Conservation (phyloP, 2,113 vertebrate genomes). For the Willisornis vidua region DNA sequence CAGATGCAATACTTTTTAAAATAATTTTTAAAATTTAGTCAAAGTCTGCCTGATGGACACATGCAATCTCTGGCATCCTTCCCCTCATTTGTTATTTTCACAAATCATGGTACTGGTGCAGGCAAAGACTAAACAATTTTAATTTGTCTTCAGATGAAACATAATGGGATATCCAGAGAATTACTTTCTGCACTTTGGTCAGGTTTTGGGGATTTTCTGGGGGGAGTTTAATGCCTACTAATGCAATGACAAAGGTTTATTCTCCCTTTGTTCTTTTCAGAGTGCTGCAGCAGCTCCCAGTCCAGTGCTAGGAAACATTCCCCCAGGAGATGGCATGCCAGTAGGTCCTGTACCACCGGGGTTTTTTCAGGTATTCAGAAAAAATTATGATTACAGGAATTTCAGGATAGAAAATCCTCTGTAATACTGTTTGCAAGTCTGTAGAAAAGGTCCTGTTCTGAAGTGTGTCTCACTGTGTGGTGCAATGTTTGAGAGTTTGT, state of each 20-base stretch:
- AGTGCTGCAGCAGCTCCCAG: constrained; percentile 96
- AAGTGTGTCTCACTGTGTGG: constrained; percentile 24
- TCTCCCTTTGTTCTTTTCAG: constrained; percentile 85
- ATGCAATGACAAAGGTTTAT: constrained; percentile 82
- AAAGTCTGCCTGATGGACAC: not conserved
- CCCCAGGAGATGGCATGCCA: constrained; percentile 97
- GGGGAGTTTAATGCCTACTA: constrained; percentile 63
- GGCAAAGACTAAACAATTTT: not conserved
- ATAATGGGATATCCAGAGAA: not conserved
- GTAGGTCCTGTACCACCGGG: constrained; percentile 96
- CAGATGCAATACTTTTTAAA: not conserved
- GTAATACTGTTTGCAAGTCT: constrained; percentile 33
- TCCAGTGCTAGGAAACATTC: constrained; percentile 94
- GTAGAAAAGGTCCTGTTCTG: constrained; percentile 53
- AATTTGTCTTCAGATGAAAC: constrained; percentile 18
- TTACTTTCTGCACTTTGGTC: constrained; percentile 43
- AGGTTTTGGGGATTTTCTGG: constrained; percentile 3
- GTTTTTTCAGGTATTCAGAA: constrained; percentile 94
- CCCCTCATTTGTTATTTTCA: not conserved
- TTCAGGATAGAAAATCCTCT: constrained; percentile 64
- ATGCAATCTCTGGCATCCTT: not conserved
- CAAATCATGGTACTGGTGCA: not conserved
- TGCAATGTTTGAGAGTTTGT: constrained; percentile 9
- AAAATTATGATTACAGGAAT: constrained; percentile 71
- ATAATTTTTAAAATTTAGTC: not conserved